These are phyloP conservation scores for Drosophila multiciliata DNA, from an alignment of 2,888 invertebrate species.

Conservation along the genomic window DNA sequence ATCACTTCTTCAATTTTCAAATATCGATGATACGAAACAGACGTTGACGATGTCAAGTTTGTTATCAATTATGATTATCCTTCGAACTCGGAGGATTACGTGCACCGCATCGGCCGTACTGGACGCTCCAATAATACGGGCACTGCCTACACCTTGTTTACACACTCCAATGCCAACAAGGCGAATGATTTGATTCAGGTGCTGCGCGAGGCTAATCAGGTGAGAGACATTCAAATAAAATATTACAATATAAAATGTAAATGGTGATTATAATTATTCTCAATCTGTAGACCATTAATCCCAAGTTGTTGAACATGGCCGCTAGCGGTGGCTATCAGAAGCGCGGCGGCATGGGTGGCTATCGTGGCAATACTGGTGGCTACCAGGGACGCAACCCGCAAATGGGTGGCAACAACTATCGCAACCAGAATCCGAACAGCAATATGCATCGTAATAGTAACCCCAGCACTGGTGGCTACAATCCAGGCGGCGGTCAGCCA, in stretches of 20 bases:
- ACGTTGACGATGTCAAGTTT: slow-evolving; percentile 99
- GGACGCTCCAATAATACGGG: slow-evolving; percentile 96
- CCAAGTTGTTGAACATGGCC: slow-evolving; percentile 92
- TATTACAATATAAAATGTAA: neutral
- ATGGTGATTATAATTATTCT: neutral
- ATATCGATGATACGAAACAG: slow-evolving; percentile 85
- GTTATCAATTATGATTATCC: slow-evolving; percentile 99
- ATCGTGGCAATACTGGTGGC: slow-evolving; percentile 71
- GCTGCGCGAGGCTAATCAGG: slow-evolving; percentile 96
- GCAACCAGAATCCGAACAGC: slow-evolving; percentile 55
- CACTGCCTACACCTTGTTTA: slow-evolving; percentile 98
- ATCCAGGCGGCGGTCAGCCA: slow-evolving; percentile 50
- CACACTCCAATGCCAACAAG: slow-evolving; percentile 95
- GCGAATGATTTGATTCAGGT: slow-evolving; percentile 96
- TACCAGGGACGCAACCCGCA: slow-evolving; percentile 77
- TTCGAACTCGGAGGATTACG: slow-evolving; percentile 98
- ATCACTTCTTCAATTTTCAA: slow-evolving; percentile 77
- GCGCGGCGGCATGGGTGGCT: slow-evolving; percentile 71
- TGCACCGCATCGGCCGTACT: slow-evolving; percentile 96
- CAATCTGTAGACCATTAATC: slow-evolving; percentile 89
- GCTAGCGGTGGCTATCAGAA: slow-evolving; percentile 81
- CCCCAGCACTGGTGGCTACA: slow-evolving; percentile 45
- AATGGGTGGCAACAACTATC: slow-evolving; percentile 62
- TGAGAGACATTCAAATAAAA: slow-evolving; percentile 63
- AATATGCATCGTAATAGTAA: slow-evolving; percentile 54